phyloP scores from a whole-genome alignment of 2,797 vertebrate genomes.

The Gymnothorax javanicus region DNA sequence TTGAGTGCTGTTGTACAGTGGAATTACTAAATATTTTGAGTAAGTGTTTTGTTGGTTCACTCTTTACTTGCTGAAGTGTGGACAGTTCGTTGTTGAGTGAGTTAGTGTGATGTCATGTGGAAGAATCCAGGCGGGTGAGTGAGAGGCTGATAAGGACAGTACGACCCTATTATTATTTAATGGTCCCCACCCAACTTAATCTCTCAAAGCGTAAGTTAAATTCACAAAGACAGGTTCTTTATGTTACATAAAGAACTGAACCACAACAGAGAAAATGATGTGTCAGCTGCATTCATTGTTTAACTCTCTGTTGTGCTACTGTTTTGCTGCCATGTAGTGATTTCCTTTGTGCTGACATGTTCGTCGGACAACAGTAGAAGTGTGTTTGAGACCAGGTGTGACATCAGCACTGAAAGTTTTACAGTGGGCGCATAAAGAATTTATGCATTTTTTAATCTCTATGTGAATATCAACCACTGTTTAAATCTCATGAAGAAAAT shows the following conservation, averaged over 20 bases:
- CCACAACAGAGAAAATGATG: background rate
- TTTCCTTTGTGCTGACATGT: background rate
- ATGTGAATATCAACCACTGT: background rate
- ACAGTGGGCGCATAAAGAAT: background rate
- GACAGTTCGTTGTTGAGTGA: background rate
- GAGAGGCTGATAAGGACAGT: background rate
- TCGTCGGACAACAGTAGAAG: background rate
- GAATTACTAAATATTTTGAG: background rate
- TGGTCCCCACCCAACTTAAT: background rate
- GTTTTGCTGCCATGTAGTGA: too few species aligned
- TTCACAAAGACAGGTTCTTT: background rate
- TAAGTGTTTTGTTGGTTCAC: background rate
- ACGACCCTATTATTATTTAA: background rate
- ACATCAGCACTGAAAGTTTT: background rate
- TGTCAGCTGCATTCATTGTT: background rate
- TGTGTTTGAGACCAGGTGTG: background rate
- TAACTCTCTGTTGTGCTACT: background rate
- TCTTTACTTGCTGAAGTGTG: background rate
- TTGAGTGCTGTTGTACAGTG: background rate
- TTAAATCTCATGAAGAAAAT: background rate
- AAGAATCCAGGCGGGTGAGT: background rate
- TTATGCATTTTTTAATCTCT: background rate
- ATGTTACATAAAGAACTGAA: background rate
- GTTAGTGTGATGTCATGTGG: background rate
- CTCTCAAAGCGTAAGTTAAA: background rate